phyloP scores from a whole-genome alignment of 2,888 invertebrate genomes.

The Drosophila setosimentum region DNA sequence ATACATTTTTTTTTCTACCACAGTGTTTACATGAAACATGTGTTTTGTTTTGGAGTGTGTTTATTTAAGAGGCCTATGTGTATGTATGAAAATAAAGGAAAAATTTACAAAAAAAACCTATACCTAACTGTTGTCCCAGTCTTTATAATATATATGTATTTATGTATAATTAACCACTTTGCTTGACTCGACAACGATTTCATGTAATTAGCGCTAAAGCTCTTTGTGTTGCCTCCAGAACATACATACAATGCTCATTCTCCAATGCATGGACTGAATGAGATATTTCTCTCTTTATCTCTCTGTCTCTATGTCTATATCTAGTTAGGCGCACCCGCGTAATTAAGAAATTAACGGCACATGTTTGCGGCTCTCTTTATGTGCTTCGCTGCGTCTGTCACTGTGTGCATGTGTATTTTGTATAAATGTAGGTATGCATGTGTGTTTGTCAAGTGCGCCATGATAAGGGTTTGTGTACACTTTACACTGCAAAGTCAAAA shows the following conservation, averaged over 20 bases:
- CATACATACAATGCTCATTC: constrained; percentile 10
- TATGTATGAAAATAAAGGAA: constrained; percentile 36
- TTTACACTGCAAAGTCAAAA: constrained; percentile 66
- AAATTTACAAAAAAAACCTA: constrained; percentile 38
- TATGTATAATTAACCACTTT: constrained; percentile 70
- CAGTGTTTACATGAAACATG: constrained; percentile 9
- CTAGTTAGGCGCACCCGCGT: constrained; percentile 62
- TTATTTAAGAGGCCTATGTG: constrained; percentile 41
- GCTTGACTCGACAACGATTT: constrained; percentile 70
- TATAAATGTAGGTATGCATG: background rate
- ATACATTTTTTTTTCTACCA: constrained; percentile 5
- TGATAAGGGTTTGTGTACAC: constrained; percentile 70
- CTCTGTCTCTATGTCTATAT: constrained; percentile 26
- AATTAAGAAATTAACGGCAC: constrained; percentile 80
- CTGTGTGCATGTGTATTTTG: constrained; percentile 14
- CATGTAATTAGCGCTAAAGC: constrained; percentile 58
- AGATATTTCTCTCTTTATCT: constrained; percentile 34
- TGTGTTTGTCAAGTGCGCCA: constrained; percentile 60
- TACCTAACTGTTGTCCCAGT: constrained; percentile 49
- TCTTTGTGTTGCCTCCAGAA: constrained; percentile 26
- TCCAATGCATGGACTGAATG: constrained; percentile 47
- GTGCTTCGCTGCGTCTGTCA: constrained; percentile 29
- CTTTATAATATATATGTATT: constrained; percentile 43
- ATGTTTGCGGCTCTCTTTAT: constrained; percentile 68
- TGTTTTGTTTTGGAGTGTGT: constrained; percentile 22